phyloP scores from a whole-genome alignment of 2,113 vertebrate species.

The Cinclus cinclus region DNA sequence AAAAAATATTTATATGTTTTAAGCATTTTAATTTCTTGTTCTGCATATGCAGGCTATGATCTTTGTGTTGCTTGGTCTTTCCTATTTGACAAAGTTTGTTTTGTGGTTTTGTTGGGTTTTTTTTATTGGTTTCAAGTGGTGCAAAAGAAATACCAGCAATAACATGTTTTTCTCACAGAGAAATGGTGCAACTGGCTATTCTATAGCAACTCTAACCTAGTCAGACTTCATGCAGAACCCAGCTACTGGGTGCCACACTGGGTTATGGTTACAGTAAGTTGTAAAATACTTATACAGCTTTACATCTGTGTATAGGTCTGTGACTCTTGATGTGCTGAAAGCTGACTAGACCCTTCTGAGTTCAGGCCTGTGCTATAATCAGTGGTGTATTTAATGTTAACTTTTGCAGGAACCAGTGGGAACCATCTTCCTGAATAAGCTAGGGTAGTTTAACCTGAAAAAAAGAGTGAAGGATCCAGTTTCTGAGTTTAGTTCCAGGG shows the following conservation, averaged over 20 bases:
- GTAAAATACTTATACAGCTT: neutral
- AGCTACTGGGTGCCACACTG: neutral
- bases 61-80: neutral
- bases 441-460: neutral
- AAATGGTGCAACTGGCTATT: neutral
- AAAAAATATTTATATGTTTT: neutral
- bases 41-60: neutral
- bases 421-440: neutral
- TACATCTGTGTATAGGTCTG: neutral
- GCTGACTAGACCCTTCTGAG: neutral
- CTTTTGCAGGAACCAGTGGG: neutral
- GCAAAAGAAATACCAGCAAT: neutral
- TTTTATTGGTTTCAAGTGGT: neutral
- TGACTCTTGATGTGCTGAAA: neutral
- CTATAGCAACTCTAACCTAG: neutral
- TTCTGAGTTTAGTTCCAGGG: neutral
- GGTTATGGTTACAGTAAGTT: neutral
- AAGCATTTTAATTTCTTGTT: neutral
- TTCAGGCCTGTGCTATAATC: neutral
- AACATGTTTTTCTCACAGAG: neutral
- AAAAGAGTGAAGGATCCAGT: neutral
- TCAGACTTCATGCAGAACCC: neutral
- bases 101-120: neutral
- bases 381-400: neutral
- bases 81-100: neutral